Conservation (phyloP, 2,113 vertebrate species). For the Odobenus rosmarus region DNA sequence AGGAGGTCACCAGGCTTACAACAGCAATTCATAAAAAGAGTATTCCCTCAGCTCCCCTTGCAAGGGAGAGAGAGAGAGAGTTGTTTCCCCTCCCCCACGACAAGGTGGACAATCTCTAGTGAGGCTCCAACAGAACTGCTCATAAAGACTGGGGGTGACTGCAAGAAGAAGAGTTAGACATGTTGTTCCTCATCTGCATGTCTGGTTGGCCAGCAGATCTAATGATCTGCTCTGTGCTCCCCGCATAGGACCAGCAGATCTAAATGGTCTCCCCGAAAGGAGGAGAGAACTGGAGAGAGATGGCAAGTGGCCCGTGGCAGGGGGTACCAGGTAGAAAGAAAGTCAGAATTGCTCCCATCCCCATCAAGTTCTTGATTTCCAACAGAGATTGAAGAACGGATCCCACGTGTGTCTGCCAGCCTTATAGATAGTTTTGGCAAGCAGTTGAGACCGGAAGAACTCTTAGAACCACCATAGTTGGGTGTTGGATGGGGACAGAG, state of each 20-base stretch:
- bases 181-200: background rate
- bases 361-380: background rate
- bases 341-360: background rate
- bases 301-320: rapidly evolving
- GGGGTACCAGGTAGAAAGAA: background rate
- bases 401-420: background rate
- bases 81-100: background rate
- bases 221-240: background rate
- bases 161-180: background rate
- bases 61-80: background rate
- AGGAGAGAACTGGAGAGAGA: background rate
- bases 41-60: background rate
- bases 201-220: background rate
- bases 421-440: background rate
- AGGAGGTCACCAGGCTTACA: background rate
- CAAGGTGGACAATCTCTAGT: background rate
- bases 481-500: background rate
- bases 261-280: background rate
- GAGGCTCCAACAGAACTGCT: background rate
- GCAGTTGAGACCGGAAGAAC: background rate
- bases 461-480: background rate
- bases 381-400: background rate
- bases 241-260: background rate
- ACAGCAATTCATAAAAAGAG: background rate
- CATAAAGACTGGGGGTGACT: background rate